Evolutionary conservation across 2,797 vertebrate genomes (phyloP).

Genomic region (Notolepis coatsorum): DNA sequence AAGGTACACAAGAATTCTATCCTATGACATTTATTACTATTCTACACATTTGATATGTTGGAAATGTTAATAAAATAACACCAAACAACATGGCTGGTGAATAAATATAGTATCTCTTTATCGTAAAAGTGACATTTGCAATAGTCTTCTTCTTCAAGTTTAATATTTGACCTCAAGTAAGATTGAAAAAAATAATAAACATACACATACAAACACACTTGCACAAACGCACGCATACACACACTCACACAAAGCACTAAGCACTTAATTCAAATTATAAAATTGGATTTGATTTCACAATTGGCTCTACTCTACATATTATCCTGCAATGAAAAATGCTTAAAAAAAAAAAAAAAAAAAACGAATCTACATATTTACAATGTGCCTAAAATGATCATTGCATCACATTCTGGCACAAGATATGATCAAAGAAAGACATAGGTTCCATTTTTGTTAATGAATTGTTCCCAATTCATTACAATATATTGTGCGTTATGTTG

Average conservation of each 20-base stretch:
- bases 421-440: neutral
- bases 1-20: conserved; percentile 5
- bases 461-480: too few relatives aligned
- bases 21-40: neutral
- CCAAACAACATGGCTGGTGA: conserved; percentile 29
- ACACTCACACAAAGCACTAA: too few relatives aligned
- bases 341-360: conserved; percentile 32
- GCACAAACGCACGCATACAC: too few relatives aligned
- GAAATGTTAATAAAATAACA: conserved; percentile 5
- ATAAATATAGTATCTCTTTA: conserved; percentile 56
- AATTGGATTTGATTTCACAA: conserved; percentile 4
- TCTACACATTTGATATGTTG: neutral
- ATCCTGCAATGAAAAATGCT: conserved; percentile 14
- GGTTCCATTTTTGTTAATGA: neutral
- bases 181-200: conserved; percentile 11
- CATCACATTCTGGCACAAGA: conserved; percentile 30
- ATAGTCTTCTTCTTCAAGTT: conserved; percentile 16
- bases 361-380: conserved; percentile 27
- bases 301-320: neutral
- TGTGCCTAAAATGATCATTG: conserved; percentile 5
- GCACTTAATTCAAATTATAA: neutral
- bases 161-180: conserved; percentile 9
- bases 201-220: neutral
- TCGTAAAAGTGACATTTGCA: conserved; percentile 35
- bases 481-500: too few relatives aligned